Evolutionary conservation across 2,888 invertebrate species (phyloP).

Genomic region (Epirrita christyi): DNA sequence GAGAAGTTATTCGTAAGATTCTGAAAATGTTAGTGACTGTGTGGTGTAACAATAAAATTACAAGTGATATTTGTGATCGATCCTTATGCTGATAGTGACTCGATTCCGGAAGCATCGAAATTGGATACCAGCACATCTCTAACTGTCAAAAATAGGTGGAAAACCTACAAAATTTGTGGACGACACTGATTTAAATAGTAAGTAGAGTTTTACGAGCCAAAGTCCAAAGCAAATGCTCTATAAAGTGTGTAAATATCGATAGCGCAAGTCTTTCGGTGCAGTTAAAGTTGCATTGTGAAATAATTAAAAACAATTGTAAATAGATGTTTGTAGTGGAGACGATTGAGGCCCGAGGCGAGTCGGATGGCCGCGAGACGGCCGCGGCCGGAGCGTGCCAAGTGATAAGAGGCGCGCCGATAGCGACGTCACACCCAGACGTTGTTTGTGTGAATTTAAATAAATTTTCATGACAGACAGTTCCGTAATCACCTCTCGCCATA

Average conservation of each 20-base stretch:
- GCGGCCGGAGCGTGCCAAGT: conserved; percentile 83
- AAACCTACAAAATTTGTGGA: conserved; percentile 77
- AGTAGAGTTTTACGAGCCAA: conserved; percentile 53
- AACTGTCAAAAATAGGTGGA: conserved; percentile 76
- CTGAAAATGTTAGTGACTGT: conserved; percentile 70
- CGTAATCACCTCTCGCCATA: conserved; percentile 81
- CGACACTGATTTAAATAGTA: conserved; percentile 82
- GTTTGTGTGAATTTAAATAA: conserved; percentile 85
- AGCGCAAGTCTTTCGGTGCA: conserved; percentile 4
- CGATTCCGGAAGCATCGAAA: conserved; percentile 68
- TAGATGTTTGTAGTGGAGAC: conserved; percentile 62
- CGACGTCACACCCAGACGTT: conserved; percentile 85
- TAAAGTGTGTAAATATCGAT: conserved; percentile 17
- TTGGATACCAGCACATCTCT: conserved; percentile 68
- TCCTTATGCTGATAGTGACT: conserved; percentile 60
- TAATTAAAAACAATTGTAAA: conserved; percentile 42
- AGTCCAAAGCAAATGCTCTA: neutral
- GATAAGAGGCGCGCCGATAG: conserved; percentile 84
- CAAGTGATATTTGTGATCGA: conserved; percentile 66
- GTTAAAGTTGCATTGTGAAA: conserved; percentile 23
- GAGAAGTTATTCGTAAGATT: conserved; percentile 63
- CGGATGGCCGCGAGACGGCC: conserved; percentile 77
- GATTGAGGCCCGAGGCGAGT: conserved; percentile 70
- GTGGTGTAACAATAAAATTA: conserved; percentile 61
- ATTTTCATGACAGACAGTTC: conserved; percentile 85